Evolutionary conservation across 2,888 invertebrate genomes (phyloP).

Genomic region (Meghimatium bilineatum): DNA sequence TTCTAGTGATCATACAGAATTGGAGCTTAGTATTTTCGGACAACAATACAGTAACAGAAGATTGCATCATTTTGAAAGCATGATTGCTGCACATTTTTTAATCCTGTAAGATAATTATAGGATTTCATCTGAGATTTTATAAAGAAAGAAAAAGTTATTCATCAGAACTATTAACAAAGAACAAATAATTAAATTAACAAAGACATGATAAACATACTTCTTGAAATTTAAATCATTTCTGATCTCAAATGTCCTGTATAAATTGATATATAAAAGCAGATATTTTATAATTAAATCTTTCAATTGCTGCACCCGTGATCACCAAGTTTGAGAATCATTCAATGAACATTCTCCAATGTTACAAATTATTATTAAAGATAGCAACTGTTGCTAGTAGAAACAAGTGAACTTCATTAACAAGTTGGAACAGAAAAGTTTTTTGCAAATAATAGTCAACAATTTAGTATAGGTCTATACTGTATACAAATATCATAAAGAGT

Average conservation of each 20-base stretch:
- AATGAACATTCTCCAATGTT: not conserved
- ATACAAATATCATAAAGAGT: not conserved
- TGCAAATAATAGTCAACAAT: not conserved
- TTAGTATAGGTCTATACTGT: too few relatives aligned
- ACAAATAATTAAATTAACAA: not conserved
- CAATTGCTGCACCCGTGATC: not conserved
- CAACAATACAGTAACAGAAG: too few relatives aligned
- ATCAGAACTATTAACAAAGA: too few relatives aligned
- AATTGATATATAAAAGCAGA: not conserved
- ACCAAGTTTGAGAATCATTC: not conserved
- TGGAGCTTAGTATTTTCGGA: too few relatives aligned
- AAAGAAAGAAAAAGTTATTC: too few relatives aligned
- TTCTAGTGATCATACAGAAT: too few relatives aligned
- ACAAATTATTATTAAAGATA: slow-evolving; percentile 3
- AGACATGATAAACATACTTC: not conserved
- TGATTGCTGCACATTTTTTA: too few relatives aligned
- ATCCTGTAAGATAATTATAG: too few relatives aligned
- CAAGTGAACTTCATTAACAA: not conserved
- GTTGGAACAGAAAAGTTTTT: not conserved
- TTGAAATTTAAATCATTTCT: not conserved
- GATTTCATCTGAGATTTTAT: too few relatives aligned
- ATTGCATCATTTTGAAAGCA: too few relatives aligned
- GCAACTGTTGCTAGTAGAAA: not conserved
- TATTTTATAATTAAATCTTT: not conserved
- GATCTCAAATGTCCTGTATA: not conserved